Percentiles rank a stretch among this genome's conserved stretches.
These are phyloP conservation scores for Catajapyx aquilonaris DNA, from an alignment of 1,140 invertebrate genomes.

Conservation along the genomic window DNA sequence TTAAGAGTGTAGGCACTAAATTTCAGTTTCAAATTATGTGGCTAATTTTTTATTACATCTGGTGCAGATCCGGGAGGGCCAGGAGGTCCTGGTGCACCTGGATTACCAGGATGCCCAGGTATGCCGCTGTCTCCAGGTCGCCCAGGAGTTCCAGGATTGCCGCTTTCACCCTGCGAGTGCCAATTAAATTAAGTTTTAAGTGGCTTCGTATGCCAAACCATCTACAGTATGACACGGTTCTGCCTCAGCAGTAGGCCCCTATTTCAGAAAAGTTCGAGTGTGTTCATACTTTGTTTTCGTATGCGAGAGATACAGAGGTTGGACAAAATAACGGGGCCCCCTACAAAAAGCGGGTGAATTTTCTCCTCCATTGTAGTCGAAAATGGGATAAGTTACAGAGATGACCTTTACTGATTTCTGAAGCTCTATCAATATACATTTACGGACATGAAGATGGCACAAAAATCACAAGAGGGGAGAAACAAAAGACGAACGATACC, in stretches of 20 bases:
- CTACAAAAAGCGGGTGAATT: no score
- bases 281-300: slow-evolving; percentile 10
- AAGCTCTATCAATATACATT: no score
- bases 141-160: slow-evolving; percentile 31
- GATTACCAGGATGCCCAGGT: slow-evolving; percentile 29
- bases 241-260: slow-evolving; percentile 17
- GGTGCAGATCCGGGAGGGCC: slow-evolving; percentile 47
- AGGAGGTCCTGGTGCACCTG: slow-evolving; percentile 43
- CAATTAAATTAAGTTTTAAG: slow-evolving; percentile 1
- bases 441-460: no score
- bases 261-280: slow-evolving; percentile 6
- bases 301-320: not conserved
- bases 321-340: no score
- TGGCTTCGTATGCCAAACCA: not conserved
- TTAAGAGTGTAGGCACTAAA: slow-evolving; percentile 18
- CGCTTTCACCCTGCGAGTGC: slow-evolving; percentile 31
- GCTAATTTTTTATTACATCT: slow-evolving; percentile 34
- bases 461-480: no score
- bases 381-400: no score
- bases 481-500: no score
- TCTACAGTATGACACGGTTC: slow-evolving; percentile 11
- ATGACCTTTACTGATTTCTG: no score
- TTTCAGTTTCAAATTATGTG: slow-evolving; percentile 6
- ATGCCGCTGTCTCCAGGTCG: slow-evolving; percentile 31
- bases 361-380: no score